Conservation (phyloP, 1,140 invertebrate genomes). For the Meloidogyne exigua region DNA sequence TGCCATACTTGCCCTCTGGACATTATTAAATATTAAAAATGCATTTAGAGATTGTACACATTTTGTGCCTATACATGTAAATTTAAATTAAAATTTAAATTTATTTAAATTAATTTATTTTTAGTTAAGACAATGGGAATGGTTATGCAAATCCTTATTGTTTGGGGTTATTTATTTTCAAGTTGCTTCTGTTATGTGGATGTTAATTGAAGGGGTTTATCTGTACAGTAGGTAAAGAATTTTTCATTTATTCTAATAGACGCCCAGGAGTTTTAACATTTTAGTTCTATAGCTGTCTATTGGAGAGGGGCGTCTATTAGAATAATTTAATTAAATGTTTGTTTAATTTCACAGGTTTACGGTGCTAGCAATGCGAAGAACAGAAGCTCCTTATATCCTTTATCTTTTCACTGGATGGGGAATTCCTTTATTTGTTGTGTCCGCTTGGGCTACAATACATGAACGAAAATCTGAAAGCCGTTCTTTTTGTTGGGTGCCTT, state of each 20-base stretch:
- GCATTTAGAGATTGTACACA: constrained; percentile 58
- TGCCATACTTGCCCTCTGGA: constrained; percentile 60
- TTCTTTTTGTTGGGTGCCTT: constrained; percentile 62
- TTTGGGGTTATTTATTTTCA: constrained; percentile 64
- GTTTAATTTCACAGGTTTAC: constrained; percentile 58
- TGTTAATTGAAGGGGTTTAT: constrained; percentile 60
- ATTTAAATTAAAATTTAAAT: constrained; percentile 24
- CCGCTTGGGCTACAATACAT: constrained; percentile 57
- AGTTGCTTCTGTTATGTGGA: constrained; percentile 63
- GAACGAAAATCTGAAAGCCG: constrained; percentile 45
- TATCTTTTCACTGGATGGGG: constrained; percentile 61
- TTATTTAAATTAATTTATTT: not conserved
- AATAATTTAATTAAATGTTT: constrained; percentile 35
- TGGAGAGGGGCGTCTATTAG: not conserved
- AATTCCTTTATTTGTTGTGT: constrained; percentile 59
- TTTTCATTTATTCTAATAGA: not conserved
- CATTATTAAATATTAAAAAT: constrained; percentile 49
- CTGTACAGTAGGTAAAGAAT: constrained; percentile 3
- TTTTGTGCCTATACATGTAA: constrained; percentile 48
- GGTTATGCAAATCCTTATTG: constrained; percentile 58
- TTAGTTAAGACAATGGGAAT: constrained; percentile 49
- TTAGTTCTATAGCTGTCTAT: not conserved
- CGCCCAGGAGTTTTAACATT: too few species aligned
- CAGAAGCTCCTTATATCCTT: constrained; percentile 54
- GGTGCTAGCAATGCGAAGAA: constrained; percentile 59